A percentile compares a stretch with the other conserved stretches of the same genome.
Evolutionary conservation across 2,797 vertebrate genomes (phyloP).

Genomic region (Borostomias antarcticus): DNA sequence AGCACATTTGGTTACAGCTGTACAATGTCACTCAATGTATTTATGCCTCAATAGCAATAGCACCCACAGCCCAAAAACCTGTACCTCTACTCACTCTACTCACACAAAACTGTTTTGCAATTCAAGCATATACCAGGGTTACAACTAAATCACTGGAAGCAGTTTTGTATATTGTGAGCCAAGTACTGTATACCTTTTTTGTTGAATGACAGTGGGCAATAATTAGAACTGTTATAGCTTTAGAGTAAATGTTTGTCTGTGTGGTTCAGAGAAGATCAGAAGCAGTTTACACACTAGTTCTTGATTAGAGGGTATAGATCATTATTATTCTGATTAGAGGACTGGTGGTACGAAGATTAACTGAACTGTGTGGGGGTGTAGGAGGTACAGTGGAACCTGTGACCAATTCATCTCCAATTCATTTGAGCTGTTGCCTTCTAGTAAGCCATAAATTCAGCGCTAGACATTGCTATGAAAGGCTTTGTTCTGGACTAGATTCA

Average conservation of each 20-base stretch:
- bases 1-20: too few relatives aligned
- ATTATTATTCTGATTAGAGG: constrained; percentile 14
- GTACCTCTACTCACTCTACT: background rate
- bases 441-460: background rate
- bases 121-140: too few relatives aligned
- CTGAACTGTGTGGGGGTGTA: background rate
- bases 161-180: background rate
- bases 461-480: constrained; percentile 23
- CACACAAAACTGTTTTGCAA: too few relatives aligned
- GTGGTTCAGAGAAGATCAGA: constrained; percentile 12
- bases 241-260: background rate
- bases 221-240: constrained; percentile 11
- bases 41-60: background rate
- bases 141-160: background rate
- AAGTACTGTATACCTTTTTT: background rate
- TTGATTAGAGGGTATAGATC: constrained; percentile 16
- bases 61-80: background rate
- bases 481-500: constrained; percentile 46
- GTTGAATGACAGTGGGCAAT: background rate
- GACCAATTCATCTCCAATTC: background rate
- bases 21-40: background rate
- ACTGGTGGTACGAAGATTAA: background rate
- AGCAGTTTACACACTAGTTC: background rate
- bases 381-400: background rate
- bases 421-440: background rate